Base-by-base conservation (phyloP, 2,797 vertebrate species). In the Hybognathus amarus region DNA sequence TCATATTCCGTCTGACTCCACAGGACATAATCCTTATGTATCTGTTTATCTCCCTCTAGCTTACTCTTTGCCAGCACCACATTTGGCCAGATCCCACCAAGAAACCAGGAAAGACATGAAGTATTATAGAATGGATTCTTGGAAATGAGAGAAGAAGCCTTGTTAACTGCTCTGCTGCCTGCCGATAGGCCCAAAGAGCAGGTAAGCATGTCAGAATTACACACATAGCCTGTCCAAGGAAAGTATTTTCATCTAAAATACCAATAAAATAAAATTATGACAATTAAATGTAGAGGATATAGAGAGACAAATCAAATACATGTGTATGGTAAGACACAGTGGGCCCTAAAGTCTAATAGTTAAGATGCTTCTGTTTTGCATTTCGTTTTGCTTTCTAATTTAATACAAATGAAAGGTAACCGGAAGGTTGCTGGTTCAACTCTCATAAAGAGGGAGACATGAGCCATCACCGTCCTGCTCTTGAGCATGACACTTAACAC, bases 101-200 rank as follows among this genome's bases (percentile, higher is more conserved):
- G 67, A 82, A 54, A 67, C 36, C 18, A 15, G 59, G 22, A 64
- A 36, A 73, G n/a, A 77, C 33, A 24, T 30, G 20, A 18, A 36
- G 54, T 24, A 40, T 74, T 47, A 30, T 15, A 82, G 63, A 38
- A 22, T 52, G 27, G 59, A 50, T 52, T 18, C 59, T 82, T 64
- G 17, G 66, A 75, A 36, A 66, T 52, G 27, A 74, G 42, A 82
- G 59, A 82, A 64, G 42, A 50, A 40, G 59, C 30, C 30, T 45
- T 79, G 27, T 47, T 47, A 61, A 61, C 24, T 47, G 42, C 22
- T 66, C 40, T 64, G 27, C 15, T 69, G 50, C 36, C 64, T 30
- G 78, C 1, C 9, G 24, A 40, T 38, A 74, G 45, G 12, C 45
- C 10, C 1, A 1, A 22, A 52, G 80, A 74, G 45, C 27, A 33